Conservation (phyloP, 2,797 vertebrate genomes). For the Amphiprion clarkii region DNA sequence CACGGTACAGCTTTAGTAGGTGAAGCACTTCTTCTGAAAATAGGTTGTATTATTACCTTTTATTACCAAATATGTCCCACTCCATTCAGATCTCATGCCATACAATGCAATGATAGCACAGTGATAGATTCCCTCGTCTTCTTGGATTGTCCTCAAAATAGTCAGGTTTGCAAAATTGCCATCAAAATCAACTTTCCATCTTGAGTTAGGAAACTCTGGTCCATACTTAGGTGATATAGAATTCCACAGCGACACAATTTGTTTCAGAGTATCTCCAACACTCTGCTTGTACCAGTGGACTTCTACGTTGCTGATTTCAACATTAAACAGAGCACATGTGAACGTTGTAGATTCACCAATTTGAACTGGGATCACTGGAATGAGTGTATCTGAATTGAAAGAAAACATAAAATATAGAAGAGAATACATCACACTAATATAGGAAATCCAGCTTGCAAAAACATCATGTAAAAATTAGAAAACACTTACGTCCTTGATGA, state of each 20-base stretch:
- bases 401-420: neutral
- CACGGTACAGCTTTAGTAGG: too few relatives aligned
- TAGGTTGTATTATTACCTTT: conserved; percentile 17
- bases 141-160: neutral
- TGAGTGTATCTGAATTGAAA: neutral
- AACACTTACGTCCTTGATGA: neutral
- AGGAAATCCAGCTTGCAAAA: too few relatives aligned
- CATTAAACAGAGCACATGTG: neutral
- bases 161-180: neutral
- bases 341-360: conserved; percentile 17
- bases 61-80: conserved; percentile 16
- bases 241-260: too few relatives aligned
- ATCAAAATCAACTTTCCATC: fast-evolving
- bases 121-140: conserved; percentile 22
- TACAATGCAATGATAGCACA: neutral
- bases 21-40: too few relatives aligned
- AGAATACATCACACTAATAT: neutral
- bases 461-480: fast-evolving
- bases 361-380: neutral
- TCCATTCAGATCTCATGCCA: neutral
- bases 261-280: neutral
- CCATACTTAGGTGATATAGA: fast-evolving
- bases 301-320: neutral
- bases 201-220: fast-evolving
- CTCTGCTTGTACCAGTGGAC: conserved; percentile 21